phyloP scores from a whole-genome alignment of 2,888 invertebrate species.

The Nezara viridula region DNA sequence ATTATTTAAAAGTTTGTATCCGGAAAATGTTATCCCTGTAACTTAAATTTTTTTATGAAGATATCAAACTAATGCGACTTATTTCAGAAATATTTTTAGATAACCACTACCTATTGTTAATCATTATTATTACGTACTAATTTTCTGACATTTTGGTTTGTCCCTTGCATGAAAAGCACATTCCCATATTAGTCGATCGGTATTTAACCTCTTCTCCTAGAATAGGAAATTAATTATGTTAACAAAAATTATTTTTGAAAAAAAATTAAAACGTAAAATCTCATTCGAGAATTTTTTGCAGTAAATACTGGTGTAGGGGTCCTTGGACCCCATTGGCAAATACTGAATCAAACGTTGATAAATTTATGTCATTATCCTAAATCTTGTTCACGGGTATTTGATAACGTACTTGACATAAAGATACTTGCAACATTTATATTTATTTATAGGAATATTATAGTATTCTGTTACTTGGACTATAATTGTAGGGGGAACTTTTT shows the following conservation, averaged over 20 bases:
- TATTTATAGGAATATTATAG: no score
- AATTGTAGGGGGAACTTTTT: no score
- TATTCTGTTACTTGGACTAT: no score
- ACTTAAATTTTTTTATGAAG: no score
- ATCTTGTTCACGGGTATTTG: background rate
- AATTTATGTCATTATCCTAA: background rate
- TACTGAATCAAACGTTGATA: background rate
- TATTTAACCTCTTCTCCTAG: conserved; percentile 3
- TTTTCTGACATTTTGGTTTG: background rate
- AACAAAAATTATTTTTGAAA: background rate
- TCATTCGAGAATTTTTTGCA: background rate
- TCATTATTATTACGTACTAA: no score
- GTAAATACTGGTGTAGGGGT: conserved; percentile 26
- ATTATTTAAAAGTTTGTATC: no score
- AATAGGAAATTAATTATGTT: background rate
- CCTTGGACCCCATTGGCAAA: background rate
- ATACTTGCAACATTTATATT: no score
- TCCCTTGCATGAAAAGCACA: background rate
- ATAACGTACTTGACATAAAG: background rate
- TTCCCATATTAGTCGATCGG: background rate
- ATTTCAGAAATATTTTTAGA: no score
- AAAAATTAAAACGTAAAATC: background rate
- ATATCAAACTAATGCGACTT: no score
- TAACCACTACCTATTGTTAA: no score
- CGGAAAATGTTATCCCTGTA: no score